phyloP scores from a whole-genome alignment of 2,888 invertebrate species.

The Athripsodes cinereus region DNA sequence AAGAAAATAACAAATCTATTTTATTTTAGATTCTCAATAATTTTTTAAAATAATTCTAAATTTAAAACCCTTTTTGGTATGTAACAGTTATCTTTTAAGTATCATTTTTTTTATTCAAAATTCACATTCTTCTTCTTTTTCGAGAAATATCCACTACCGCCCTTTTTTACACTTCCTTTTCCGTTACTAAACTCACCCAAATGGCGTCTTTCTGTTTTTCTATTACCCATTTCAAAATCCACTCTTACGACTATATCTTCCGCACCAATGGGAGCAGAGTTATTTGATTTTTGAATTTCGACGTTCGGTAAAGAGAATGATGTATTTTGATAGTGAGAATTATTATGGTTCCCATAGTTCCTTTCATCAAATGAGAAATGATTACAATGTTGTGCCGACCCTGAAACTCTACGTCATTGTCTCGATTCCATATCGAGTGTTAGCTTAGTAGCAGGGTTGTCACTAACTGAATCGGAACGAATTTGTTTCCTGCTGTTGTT shows the following conservation, averaged over 20 bases:
- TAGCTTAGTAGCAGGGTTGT: conserved; percentile 40
- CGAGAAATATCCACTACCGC: conserved; percentile 14
- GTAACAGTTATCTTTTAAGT: too few species aligned
- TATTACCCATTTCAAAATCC: conserved; percentile 6
- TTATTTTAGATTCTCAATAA: too few species aligned
- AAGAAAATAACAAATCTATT: too few species aligned
- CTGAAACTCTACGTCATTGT: conserved; percentile 19
- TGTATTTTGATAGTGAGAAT: background rate
- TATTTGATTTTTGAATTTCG: background rate
- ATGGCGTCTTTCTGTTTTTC: conserved; percentile 7
- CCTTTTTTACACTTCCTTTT: conserved; percentile 2
- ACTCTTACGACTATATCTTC: conserved; percentile 15
- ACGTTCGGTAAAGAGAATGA: background rate
- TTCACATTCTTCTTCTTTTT: conserved; percentile 25
- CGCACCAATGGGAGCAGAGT: background rate
- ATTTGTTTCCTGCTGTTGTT: conserved; percentile 33
- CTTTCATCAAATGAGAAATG: conserved; percentile 11
- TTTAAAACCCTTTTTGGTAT: too few species aligned
- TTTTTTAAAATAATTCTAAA: too few species aligned
- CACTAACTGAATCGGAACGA: conserved; percentile 43
- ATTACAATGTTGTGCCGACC: background rate
- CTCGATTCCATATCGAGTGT: conserved; percentile 36
- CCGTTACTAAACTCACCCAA: conserved; percentile 3
- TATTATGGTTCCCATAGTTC: background rate
- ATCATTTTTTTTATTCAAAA: conserved; percentile 24